Percentiles rank a stretch among this genome's conserved stretches.
These are phyloP conservation scores for Parnassius glacialis DNA, from an alignment of 2,888 invertebrate genomes.

Conservation along the genomic window DNA sequence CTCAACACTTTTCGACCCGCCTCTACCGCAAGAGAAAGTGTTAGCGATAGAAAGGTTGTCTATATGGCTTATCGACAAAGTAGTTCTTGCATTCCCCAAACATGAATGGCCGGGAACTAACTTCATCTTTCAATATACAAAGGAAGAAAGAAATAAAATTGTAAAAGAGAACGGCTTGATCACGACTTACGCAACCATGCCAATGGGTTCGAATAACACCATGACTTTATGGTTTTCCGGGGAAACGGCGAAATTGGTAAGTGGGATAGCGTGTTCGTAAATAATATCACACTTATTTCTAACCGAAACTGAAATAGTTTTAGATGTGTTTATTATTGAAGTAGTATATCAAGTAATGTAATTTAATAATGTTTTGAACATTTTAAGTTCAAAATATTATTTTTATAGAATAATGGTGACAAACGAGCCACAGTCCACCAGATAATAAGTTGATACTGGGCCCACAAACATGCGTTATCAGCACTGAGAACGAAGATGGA, in stretches of 20 bases:
- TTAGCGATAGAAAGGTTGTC: slow-evolving; percentile 79
- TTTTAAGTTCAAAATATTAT: too few relatives aligned
- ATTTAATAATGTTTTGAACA: too few relatives aligned
- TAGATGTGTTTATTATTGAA: too few relatives aligned
- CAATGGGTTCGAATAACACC: slow-evolving; percentile 33
- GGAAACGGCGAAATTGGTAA: slow-evolving; percentile 32
- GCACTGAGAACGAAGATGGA: too few relatives aligned
- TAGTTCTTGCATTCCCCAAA: slow-evolving; percentile 82
- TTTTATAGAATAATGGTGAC: too few relatives aligned
- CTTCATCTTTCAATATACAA: slow-evolving; percentile 22
- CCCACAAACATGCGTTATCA: too few relatives aligned
- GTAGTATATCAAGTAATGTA: too few relatives aligned
- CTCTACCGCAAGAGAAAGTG: slow-evolving; percentile 72
- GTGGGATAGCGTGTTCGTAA: slow-evolving; percentile 9
- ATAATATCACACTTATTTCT: slow-evolving; percentile 10
- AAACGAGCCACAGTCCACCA: too few relatives aligned
- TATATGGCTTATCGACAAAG: slow-evolving; percentile 84
- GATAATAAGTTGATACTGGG: too few relatives aligned
- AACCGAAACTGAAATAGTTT: too few relatives aligned
- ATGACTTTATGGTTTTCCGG: slow-evolving; percentile 38
- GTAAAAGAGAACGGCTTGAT: slow-evolving; percentile 22
- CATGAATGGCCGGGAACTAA: slow-evolving; percentile 80
- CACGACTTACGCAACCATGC: slow-evolving; percentile 31
- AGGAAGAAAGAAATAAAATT: slow-evolving; percentile 22
- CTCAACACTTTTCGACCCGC: slow-evolving; percentile 75